These are phyloP conservation scores for Panopea generosa DNA, from an alignment of 2,888 invertebrate species.

Conservation along the genomic window DNA sequence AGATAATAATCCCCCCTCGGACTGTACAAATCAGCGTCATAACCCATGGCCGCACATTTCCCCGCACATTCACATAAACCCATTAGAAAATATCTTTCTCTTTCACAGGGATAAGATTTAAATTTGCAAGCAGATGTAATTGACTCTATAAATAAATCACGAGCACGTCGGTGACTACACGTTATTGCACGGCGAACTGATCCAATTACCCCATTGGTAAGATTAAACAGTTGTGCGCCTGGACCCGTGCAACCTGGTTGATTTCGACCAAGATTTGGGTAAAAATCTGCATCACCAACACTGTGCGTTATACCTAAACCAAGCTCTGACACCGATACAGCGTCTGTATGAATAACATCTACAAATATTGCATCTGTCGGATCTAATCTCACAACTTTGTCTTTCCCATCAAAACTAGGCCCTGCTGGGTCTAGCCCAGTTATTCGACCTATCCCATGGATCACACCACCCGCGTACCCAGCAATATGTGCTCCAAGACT, in stretches of 20 bases:
- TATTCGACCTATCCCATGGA: no score
- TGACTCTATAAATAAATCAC: not conserved
- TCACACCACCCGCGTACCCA: no score
- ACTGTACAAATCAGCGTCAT: not conserved
- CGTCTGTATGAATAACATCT: no score
- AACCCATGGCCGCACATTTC: slow-evolving; percentile 1
- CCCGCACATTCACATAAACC: not conserved
- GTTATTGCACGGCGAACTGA: no score
- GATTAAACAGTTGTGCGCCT: not conserved
- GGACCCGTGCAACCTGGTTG: not conserved
- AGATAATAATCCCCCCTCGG: not conserved
- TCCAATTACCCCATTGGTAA: no score
- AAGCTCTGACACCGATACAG: not conserved
- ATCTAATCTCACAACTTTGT: no score
- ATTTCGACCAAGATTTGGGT: not conserved
- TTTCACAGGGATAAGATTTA: not conserved
- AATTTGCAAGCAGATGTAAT: not conserved
- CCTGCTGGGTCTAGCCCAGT: no score
- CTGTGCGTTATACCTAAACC: not conserved
- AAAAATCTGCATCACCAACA: not conserved
- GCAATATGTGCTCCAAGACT: no score
- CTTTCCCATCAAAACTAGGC: no score
- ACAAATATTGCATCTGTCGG: no score
- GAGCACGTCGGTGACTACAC: not conserved
- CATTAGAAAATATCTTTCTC: not conserved